phyloP scores from a whole-genome alignment of 2,888 invertebrate species.

The Drosophila paranaensis region DNA sequence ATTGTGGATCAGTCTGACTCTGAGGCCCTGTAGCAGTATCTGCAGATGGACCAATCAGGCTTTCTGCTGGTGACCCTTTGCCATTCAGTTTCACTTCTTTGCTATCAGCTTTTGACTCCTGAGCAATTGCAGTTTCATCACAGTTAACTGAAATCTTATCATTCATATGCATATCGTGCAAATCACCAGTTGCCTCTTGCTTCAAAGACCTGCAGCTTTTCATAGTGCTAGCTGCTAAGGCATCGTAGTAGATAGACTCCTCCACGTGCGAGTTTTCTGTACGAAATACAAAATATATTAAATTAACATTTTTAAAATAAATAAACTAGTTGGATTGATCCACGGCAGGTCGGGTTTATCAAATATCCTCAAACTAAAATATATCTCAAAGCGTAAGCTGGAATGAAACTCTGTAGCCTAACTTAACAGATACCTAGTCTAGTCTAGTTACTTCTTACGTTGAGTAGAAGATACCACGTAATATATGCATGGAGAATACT shows the following conservation, averaged over 20 bases:
- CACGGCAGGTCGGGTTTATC: not conserved
- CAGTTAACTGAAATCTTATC: conserved; percentile 43
- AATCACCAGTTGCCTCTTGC: conserved; percentile 24
- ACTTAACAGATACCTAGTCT: too few relatives aligned
- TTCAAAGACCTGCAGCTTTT: conserved; percentile 7
- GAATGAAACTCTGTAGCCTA: too few relatives aligned
- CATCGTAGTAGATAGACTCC: conserved; percentile 93
- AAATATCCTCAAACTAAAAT: not conserved
- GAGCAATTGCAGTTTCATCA: conserved; percentile 41
- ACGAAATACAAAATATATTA: not conserved
- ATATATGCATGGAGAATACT: too few relatives aligned
- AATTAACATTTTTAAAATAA: not conserved
- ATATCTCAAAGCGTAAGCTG: not conserved
- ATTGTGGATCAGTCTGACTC: conserved; percentile 2
- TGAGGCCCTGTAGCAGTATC: conserved; percentile 6
- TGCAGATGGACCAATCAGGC: not conserved
- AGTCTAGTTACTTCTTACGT: too few relatives aligned
- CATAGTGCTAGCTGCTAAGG: conserved; percentile 88
- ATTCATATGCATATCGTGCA: conserved; percentile 18
- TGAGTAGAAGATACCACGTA: too few relatives aligned
- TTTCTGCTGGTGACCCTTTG: conserved; percentile 10
- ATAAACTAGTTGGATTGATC: not conserved
- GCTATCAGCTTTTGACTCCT: conserved; percentile 1
- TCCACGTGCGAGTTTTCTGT: conserved; percentile 88
- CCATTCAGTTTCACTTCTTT: conserved; percentile 33